A percentile compares a stretch with the other conserved stretches of the same genome.
Evolutionary conservation across 2,888 invertebrate species (phyloP).

Genomic region (Callyntrura sp.): DNA sequence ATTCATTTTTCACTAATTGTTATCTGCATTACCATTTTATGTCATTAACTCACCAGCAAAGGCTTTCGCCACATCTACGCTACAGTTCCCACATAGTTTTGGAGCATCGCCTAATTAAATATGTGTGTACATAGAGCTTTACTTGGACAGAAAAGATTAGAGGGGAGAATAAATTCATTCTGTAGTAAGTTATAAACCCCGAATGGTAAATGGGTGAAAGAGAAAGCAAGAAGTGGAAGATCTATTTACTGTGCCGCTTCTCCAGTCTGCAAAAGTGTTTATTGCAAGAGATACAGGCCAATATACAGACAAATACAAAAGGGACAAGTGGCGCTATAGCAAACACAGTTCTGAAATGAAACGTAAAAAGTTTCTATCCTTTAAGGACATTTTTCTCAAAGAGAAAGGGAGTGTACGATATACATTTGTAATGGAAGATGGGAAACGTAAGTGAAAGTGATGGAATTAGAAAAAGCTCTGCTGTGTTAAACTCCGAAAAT

Average conservation of each 20-base stretch:
- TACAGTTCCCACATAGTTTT: too few relatives aligned
- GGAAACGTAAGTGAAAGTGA: constrained; percentile 68
- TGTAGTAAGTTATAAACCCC: constrained; percentile 52
- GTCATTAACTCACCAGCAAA: too few relatives aligned
- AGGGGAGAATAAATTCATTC: constrained; percentile 62
- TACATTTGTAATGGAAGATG: constrained; percentile 12
- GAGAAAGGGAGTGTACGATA: not conserved
- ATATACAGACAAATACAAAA: not conserved
- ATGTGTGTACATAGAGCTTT: constrained; percentile 56
- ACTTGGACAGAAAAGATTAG: constrained; percentile 62
- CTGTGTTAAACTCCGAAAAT: constrained; percentile 70
- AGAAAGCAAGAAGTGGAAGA: constrained; percentile 21
- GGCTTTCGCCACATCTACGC: too few relatives aligned
- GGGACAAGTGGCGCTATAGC: not conserved
- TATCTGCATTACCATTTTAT: too few relatives aligned
- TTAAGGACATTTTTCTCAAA: constrained; percentile 34
- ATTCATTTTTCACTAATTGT: too few relatives aligned
- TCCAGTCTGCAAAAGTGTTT: not conserved
- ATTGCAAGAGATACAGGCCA: not conserved
- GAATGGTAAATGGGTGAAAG: constrained; percentile 20
- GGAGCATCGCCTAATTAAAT: too few relatives aligned
- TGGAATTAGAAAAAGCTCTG: constrained; percentile 72
- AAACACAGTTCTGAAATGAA: not conserved
- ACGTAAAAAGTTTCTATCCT: constrained; percentile 4
- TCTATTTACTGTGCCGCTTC: constrained; percentile 42